Evolutionary conservation across 2,797 vertebrate species (phyloP).

Genomic region (Buphagus erythrorhynchus): DNA sequence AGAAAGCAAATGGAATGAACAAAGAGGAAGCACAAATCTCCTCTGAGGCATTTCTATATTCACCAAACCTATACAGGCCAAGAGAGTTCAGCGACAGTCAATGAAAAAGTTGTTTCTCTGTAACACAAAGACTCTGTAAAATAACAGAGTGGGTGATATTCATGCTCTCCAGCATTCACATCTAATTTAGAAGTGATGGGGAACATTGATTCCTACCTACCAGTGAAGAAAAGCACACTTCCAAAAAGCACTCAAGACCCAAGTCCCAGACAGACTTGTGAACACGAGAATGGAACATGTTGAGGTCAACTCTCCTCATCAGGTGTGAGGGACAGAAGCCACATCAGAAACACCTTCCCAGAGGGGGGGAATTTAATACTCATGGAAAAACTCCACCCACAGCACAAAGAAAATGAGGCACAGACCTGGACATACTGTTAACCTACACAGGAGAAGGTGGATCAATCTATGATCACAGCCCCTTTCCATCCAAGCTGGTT

Average conservation of each 20-base stretch:
- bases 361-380: background rate
- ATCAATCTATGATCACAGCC: background rate
- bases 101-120: background rate
- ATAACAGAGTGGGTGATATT: background rate
- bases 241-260: background rate
- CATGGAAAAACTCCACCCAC: background rate
- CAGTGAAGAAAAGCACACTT: background rate
- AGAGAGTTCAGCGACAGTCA: background rate
- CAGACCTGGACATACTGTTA: background rate
- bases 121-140: background rate
- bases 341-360: background rate
- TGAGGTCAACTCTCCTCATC: fast-evolving
- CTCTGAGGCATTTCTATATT: background rate
- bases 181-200: background rate
- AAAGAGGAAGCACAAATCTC: background rate
- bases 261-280: background rate
- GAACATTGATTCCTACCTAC: background rate
- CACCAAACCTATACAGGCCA: background rate
- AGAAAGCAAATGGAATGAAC: background rate
- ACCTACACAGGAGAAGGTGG: background rate
- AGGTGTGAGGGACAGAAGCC: background rate
- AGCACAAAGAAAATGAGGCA: background rate
- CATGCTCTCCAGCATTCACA: background rate
- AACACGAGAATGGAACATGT: fast-evolving
- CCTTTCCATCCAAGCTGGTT: background rate